These are phyloP conservation scores for Streblospio benedicti DNA, from an alignment of 1,140 invertebrate genomes.

Conservation along the genomic window DNA sequence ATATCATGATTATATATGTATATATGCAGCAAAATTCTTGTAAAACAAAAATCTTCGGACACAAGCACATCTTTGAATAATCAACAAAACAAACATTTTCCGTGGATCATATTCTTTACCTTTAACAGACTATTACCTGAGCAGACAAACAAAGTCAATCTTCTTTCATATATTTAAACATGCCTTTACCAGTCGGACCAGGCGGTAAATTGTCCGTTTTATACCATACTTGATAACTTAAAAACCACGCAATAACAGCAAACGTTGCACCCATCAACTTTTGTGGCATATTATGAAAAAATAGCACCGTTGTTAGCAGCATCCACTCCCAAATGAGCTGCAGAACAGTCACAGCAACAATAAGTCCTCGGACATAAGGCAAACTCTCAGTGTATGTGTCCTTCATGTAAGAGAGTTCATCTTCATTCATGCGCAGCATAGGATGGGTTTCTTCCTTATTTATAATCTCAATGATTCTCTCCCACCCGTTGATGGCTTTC, in stretches of 20 bases:
- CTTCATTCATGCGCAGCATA: slow-evolving; percentile 26
- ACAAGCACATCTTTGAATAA: neutral
- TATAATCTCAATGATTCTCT: slow-evolving; percentile 65
- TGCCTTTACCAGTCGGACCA: neutral
- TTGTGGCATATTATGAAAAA: slow-evolving; percentile 90
- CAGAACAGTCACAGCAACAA: slow-evolving; percentile 62
- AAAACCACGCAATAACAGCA: slow-evolving; percentile 81
- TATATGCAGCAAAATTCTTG: neutral
- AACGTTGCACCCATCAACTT: slow-evolving; percentile 80
- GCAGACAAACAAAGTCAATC: neutral
- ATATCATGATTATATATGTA: neutral
- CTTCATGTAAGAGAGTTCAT: slow-evolving; percentile 26
- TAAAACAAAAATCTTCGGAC: neutral
- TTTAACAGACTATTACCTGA: no score
- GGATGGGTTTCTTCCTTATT: slow-evolving; percentile 59
- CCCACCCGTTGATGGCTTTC: slow-evolving; percentile 77
- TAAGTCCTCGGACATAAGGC: slow-evolving; percentile 68
- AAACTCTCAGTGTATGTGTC: slow-evolving; percentile 57
- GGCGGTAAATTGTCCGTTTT: slow-evolving; percentile 2
- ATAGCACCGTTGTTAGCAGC: slow-evolving; percentile 80
- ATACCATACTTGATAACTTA: slow-evolving; percentile 80
- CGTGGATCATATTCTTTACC: no score
- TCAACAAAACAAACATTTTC: neutral
- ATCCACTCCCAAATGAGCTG: slow-evolving; percentile 86
- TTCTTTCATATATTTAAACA: neutral